A percentile compares a stretch with the other conserved stretches of the same genome.
These are phyloP conservation scores for Acanthosepion lycidas DNA, from an alignment of 2,888 invertebrate species.

Conservation along the genomic window DNA sequence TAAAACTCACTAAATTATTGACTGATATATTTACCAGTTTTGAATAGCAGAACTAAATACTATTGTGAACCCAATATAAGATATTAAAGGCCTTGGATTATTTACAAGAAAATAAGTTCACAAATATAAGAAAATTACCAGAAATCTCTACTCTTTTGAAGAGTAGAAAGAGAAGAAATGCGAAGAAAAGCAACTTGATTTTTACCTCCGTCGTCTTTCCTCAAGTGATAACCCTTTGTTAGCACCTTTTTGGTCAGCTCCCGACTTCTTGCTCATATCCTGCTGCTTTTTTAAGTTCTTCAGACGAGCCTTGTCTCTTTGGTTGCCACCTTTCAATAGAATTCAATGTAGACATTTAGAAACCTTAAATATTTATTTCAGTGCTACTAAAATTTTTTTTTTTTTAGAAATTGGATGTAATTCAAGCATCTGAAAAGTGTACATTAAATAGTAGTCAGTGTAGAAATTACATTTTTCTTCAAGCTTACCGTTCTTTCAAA, in stretches of 20 bases:
- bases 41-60: too few relatives aligned
- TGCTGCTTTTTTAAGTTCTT: constrained; percentile 68
- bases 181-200: background rate
- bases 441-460: too few relatives aligned
- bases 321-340: constrained; percentile 69
- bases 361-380: background rate
- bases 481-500: too few relatives aligned
- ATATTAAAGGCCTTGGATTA: too few relatives aligned
- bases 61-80: too few relatives aligned
- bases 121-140: background rate
- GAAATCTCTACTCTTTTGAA: background rate
- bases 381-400: background rate
- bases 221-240: constrained; percentile 68
- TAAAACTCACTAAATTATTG: too few relatives aligned
- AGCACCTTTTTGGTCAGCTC: constrained; percentile 60
- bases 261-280: constrained; percentile 59
- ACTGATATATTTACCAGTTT: too few relatives aligned
- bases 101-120: background rate
- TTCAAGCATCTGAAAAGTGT: too few relatives aligned
- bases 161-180: background rate
- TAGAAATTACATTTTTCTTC: too few relatives aligned
- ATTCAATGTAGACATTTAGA: background rate
- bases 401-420: too few relatives aligned
- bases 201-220: constrained; percentile 68
- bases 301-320: constrained; percentile 72